Conservation (phyloP, 2,888 invertebrate genomes). For the Cephus sareptanus region DNA sequence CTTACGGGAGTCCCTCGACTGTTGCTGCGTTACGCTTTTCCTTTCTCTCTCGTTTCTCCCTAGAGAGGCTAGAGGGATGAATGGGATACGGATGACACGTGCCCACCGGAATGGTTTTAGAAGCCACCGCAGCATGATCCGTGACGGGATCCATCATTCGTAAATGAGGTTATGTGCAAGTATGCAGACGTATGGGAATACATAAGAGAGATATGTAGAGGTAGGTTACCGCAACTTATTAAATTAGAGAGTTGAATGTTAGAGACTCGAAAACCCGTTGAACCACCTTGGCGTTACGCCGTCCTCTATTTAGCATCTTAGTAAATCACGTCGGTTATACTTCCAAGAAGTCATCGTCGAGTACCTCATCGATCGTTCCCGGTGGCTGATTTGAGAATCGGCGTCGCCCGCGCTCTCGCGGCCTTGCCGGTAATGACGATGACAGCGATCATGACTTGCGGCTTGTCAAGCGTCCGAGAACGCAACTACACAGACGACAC, state of each 20-base stretch:
- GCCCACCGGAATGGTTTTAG: background rate
- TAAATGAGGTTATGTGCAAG: background rate
- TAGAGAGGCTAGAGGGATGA: background rate
- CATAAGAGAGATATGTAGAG: background rate
- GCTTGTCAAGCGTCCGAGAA: background rate
- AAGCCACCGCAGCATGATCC: background rate
- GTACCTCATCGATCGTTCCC: background rate
- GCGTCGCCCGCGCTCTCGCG: background rate
- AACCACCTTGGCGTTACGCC: background rate
- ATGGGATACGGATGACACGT: background rate
- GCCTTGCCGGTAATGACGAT: background rate
- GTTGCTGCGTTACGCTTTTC: background rate
- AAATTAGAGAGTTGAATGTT: background rate
- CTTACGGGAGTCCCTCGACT: background rate
- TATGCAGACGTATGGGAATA: background rate
- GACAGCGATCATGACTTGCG: background rate
- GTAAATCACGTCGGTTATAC: background rate
- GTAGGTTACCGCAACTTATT: background rate
- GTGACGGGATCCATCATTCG: background rate
- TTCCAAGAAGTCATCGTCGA: background rate
- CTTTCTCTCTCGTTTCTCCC: constrained; percentile 21
- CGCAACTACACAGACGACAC: background rate
- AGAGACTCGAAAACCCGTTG: background rate
- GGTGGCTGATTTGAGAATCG: background rate
- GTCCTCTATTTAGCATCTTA: background rate